Base-by-base conservation (phyloP, 2,113 vertebrate genomes). In the Notarius quadriscutis region DNA sequence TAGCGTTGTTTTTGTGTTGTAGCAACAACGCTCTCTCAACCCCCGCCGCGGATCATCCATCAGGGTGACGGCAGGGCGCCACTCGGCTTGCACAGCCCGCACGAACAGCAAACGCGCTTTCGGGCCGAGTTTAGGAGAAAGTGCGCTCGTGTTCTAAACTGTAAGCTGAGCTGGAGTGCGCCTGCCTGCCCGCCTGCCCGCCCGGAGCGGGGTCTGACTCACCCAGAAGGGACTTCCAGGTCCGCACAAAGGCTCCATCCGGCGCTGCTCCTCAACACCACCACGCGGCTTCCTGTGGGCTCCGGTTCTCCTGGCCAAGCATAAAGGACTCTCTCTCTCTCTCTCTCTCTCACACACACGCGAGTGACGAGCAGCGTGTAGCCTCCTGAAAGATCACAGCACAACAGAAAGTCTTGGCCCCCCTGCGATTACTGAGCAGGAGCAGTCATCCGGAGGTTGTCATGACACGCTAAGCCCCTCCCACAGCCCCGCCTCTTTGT, bases 231-330 rank as follows among this genome's bases (percentile, higher is more conserved):
- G 93, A 34, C 91, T 92, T 8, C 93, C n/a, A 1, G 90, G 53
- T 91, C 95, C 95, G 88, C 95, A 95, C 62, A 96, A 88, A 84
- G 72, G 84, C 92, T 95, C 93, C 95, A 95, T 95, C 92, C 89
- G 85, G 71, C 74, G 41, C n/a, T 86, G 86, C 88, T 75, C 87
- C 90, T 89, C 78, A 57, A 20, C 17, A 10, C 8, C 15, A 57
- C 8, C 10, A 17, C 14, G 65, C 91, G 86, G 77, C 88, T 88
- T 85, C 57, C 63, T 78, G 78, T 80, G 84, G 84, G 50, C 57
- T 81, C 72, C 79, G 79, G 62, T 87, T 62, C 81, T 87, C 83
- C 86, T 83, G 14, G 55, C 88, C 75, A 78, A 81, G 41, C 51
- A 34, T 60, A 84, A 50, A 22, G 12, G 86, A 60, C 22, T 4